Evolutionary conservation across 2,113 vertebrate species (phyloP), one percentile per base, ranked within the genome.

Genomic region (Perognathus longimembris): DNA sequence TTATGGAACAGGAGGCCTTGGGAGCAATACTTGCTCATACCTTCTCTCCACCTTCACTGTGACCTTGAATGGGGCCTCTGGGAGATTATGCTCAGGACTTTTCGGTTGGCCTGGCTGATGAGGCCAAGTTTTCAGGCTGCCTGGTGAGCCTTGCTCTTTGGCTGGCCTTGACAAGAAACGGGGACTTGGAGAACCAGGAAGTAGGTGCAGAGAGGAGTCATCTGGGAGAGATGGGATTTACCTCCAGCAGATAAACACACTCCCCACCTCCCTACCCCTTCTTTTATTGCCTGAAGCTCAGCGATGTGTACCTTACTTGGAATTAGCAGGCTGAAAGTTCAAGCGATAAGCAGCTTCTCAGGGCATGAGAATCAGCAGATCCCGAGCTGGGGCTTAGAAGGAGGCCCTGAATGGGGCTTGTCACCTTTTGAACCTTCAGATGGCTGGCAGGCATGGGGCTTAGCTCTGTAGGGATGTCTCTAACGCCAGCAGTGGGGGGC

Each of bases 301-400:
- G 94, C 0, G 85, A 96, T 96, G 92, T 85, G 90, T 63, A 86
- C 95, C 71, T 64, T 50, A 89, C 92, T 88, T 95, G 96, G 96
- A 94, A 81, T 92, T 76, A 10, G 24, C 78, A 76, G 96, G 97
- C 93, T 98, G 96, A 98, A 98, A 98, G 98, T 98, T 97, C 97
- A 97, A 85, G 92, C 91, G 97, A 98, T 98, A 98, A 98, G 98
- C 85, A 88, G 81, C 66, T 93, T n/a, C 93, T 95, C 85, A 79
- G 85, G 95, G 95, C 82, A 32, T 87, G 96, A 93, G 97, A 97
- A 75, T 93, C 0, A 3, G 50, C 73, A 76, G 74, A 57, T n/a
- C 57, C 12, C 20, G 96, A 1, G 66, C 1, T n/a, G 0, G 4
- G 88, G 90, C 95, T 97, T 89, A 21, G 20, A 54, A 21, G 20